Evolutionary conservation across 2,113 vertebrate species (phyloP).

Genomic region (Caretta caretta): DNA sequence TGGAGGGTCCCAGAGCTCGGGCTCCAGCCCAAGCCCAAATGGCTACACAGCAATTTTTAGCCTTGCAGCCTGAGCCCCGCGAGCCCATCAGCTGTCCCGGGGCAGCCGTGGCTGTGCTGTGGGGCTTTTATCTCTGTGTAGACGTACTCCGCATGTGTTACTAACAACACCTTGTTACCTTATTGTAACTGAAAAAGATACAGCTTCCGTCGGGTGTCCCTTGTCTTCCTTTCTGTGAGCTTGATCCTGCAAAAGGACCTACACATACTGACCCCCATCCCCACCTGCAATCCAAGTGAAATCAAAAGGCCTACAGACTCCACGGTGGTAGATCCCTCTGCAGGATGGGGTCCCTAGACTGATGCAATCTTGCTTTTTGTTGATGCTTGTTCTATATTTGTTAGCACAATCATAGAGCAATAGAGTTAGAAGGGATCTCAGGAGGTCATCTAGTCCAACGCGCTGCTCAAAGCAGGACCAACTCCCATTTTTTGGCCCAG

Average conservation of each 20-base stretch:
- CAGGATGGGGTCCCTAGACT: neutral
- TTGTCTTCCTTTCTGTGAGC: neutral
- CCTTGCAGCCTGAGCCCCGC: neutral
- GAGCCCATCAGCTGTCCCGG: neutral
- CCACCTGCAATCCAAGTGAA: neutral
- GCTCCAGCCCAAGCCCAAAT: neutral
- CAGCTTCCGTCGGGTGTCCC: neutral
- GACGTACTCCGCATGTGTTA: neutral
- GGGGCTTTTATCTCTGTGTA: neutral
- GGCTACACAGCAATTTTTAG: neutral
- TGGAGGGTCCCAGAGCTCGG: neutral
- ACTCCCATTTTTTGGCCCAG: too few relatives aligned
- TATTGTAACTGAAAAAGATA: slow-evolving; percentile 23
- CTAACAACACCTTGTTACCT: neutral
- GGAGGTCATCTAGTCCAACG: too few relatives aligned
- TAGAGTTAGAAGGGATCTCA: too few relatives aligned
- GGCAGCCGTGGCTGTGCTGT: neutral
- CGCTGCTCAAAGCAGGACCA: too few relatives aligned
- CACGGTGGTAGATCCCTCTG: accelerated
- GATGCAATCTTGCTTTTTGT: neutral
- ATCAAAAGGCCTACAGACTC: neutral
- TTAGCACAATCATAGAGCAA: neutral
- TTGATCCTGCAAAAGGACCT: neutral
- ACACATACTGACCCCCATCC: neutral
- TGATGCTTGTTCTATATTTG: neutral